Base-by-base conservation (phyloP, 2,113 vertebrate genomes). In the Cyanoramphus novaezelandiae region DNA sequence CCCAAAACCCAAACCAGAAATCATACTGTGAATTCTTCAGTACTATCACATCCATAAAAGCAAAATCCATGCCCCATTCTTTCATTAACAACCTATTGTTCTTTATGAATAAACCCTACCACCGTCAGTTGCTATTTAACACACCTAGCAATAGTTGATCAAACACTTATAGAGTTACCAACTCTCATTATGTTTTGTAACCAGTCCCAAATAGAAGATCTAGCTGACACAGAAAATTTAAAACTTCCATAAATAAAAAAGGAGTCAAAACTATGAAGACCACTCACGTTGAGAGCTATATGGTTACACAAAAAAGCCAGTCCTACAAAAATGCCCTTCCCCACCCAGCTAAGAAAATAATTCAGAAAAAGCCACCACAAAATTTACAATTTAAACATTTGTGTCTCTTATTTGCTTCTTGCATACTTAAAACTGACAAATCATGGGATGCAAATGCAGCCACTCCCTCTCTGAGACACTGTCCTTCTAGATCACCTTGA, bases 391-490 rank as follows among this genome's bases (percentile, higher is more conserved):
- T 76, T 59, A 52, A 47, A 44, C 6, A 63, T 63, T 39, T 47
- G 8, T 1, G 5, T 57, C 16, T 35, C 41, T 47, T 46, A 24
- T 3, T 33, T 86, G 31, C 67, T 92, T 72, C 59, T 75, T 74
- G 15, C 10, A 2, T 67, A 62, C 28, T 59, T 81, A 53, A 8
- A 65, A 2, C 7, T 57, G 47, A 37, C 69, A 77, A 72, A 65
- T 65, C 35, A 46, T 8, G 21, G 43, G 53, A 72, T 2, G 5
- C 35, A 92, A 91, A 80, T 75, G 18, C 53, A 95, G 24, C 16
- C n/a, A 16, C 18, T 90, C 33, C 13, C 19, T 69, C 37, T 35
- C 24, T 0, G 0, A 74, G 35, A 52, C 29, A 65, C 13, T 24
- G 37, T 59, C 28, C 55, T 93, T 86, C 69, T 21, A 44, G 12